A percentile compares a stretch with the other conserved stretches of the same genome.
Conservation (phyloP, 2,888 invertebrate genomes). For the Watsonalla binaria region DNA sequence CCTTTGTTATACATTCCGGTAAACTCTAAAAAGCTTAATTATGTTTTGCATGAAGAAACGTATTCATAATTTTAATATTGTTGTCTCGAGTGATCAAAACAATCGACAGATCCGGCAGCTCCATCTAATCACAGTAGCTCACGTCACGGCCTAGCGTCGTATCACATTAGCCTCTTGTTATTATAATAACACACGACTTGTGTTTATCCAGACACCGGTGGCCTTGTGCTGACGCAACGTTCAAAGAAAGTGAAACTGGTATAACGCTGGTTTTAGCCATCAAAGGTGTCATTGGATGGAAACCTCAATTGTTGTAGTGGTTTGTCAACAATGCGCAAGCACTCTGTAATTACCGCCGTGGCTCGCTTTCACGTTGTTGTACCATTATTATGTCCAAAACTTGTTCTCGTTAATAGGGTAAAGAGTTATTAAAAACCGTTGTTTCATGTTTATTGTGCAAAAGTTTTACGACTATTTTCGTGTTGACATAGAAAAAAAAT, state of each 20-base stretch:
- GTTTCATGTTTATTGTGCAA: constrained; percentile 18
- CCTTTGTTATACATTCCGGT: constrained; percentile 1
- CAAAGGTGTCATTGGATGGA: constrained; percentile 48
- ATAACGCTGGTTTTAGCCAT: constrained; percentile 31
- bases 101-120: constrained; percentile 41
- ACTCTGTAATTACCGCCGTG: constrained; percentile 33
- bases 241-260: constrained; percentile 63
- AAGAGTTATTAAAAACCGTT: constrained; percentile 35
- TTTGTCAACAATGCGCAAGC: constrained; percentile 43
- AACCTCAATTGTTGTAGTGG: constrained; percentile 41
- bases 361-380: constrained; percentile 46
- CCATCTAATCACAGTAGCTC: constrained; percentile 32
- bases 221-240: constrained; percentile 52
- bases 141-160: constrained; percentile 36
- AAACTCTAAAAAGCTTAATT: constrained; percentile 21
- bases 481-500: too few relatives aligned
- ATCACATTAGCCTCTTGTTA: constrained; percentile 43
- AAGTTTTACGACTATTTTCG: too few relatives aligned
- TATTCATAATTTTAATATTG: constrained; percentile 42
- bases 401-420: constrained; percentile 41
- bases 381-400: constrained; percentile 27
- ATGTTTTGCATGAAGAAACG: constrained; percentile 22
- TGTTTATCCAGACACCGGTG: constrained; percentile 36
- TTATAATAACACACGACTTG: constrained; percentile 37
- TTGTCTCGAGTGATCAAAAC: constrained; percentile 53